A percentile compares a stretch with the other conserved stretches of the same genome.
phyloP scores from a whole-genome alignment of 2,797 vertebrate genomes.

The Pampus argenteus region DNA sequence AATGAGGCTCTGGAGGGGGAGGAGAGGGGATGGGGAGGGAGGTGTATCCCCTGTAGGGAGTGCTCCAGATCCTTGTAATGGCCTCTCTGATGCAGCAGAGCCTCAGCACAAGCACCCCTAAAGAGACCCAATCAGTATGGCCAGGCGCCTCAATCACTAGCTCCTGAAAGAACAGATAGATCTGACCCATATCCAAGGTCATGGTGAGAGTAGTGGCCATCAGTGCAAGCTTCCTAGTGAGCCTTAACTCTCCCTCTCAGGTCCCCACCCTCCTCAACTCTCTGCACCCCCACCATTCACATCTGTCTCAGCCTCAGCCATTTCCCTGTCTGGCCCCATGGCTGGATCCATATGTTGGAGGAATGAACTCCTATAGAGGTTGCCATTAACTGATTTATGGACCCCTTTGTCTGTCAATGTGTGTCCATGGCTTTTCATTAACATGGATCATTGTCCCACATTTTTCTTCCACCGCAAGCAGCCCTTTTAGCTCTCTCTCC shows the following conservation, averaged over 20 bases:
- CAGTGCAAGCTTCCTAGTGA: constrained; percentile 43
- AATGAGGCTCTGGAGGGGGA: constrained; percentile 45
- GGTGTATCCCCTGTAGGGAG: constrained; percentile 46
- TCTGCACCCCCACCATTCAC: constrained; percentile 51
- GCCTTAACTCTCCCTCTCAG: constrained; percentile 54
- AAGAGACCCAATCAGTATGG: constrained; percentile 78
- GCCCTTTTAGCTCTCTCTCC: constrained; percentile 66
- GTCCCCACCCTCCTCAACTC: constrained; percentile 54
- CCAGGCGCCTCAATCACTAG: constrained; percentile 76
- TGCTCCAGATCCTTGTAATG: constrained; percentile 64
- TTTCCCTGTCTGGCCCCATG: constrained; percentile 57
- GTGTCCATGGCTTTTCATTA: constrained; percentile 69
- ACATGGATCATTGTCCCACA: constrained; percentile 67
- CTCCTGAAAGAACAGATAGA: constrained; percentile 62
- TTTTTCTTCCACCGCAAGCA: constrained; percentile 63
- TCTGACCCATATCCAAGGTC: constrained; percentile 65
- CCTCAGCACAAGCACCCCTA: constrained; percentile 54
- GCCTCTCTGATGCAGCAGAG: constrained; percentile 65
- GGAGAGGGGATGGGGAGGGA: constrained; percentile 47
- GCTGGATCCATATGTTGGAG: constrained; percentile 68
- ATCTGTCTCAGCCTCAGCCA: constrained; percentile 57
- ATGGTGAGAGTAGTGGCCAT: constrained; percentile 51
- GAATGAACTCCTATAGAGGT: constrained; percentile 60
- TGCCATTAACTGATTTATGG: constrained; percentile 70
- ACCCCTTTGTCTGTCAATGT: constrained; percentile 53